Base-by-base conservation (phyloP, 2,797 vertebrate genomes). In the Mycteria americana region DNA sequence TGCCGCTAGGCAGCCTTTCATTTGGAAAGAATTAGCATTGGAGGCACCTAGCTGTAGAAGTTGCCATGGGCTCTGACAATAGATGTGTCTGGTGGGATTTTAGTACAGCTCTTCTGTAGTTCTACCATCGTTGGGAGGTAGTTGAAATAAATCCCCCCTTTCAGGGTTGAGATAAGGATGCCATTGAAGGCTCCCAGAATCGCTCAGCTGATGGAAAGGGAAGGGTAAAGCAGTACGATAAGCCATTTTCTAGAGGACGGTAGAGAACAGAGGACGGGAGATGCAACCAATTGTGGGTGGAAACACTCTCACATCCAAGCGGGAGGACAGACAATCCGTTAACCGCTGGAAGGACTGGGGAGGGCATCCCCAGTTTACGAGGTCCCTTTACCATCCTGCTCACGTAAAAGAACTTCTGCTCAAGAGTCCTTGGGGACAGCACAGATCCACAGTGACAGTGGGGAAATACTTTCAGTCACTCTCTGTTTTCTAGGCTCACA, bases 71-170 rank as follows among this genome's bases (percentile, higher is more conserved):
- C 30, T 89, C 78, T 46, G 78, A 65, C n/a, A 51, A 27, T 25
- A 48, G n/a, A 37, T 23, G 41, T 63, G 25, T 75, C 41, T 62
- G 39, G 30, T 64, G 78, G 63, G 53, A 30, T 51, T 88, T 64
- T 56, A 53, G 35, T 4, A 6, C 30, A 19, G 21, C 28, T 82
- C 6, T 30, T 74, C 39, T 62, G 13, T n/a, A 51, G 63, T 5
- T 81, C 45, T 63, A 3, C 21, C 1, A 1, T 45, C 0, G 0
- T 9, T 50, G 30, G 35, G 57, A 89, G 48, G 62, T 19, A 23
- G 31, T 37, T 92, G 43, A 39, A 39, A 39, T 39, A 39, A 39
- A 39, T 39, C 37, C 37, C 37, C 9, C 37, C 37, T 65, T 78
- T 79, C 0, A 2, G 33, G 43, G 5, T 8, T 65, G 45, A 67